Conservation (phyloP, 2,888 invertebrate genomes). For the Hydroisotoma schaefferi region DNA sequence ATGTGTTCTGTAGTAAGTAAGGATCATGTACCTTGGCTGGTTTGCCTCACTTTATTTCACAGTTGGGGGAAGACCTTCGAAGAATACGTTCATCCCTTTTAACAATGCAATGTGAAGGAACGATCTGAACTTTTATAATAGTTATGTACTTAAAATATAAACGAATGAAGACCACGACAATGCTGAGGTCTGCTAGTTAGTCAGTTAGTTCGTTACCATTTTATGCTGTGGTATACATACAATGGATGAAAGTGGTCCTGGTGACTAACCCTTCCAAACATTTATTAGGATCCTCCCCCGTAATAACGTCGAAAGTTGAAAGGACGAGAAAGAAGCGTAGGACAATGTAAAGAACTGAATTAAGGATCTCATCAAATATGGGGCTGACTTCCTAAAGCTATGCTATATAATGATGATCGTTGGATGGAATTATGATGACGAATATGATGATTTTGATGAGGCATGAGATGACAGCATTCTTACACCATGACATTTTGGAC, state of each 20-base stretch:
- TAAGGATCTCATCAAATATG: not conserved
- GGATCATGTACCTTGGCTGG: too few relatives aligned
- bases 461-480: too few relatives aligned
- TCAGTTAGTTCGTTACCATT: not conserved
- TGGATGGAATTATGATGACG: too few relatives aligned
- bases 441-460: too few relatives aligned
- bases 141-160: too few relatives aligned
- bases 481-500: too few relatives aligned
- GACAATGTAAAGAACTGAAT: constrained; percentile 6
- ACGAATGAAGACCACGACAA: too few relatives aligned
- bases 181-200: not conserved
- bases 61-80: constrained; percentile 5
- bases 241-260: not conserved
- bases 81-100: constrained; percentile 6
- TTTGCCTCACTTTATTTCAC: not conserved
- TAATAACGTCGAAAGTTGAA: not conserved
- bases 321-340: not conserved
- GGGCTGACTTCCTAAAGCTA: too few relatives aligned
- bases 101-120: not conserved
- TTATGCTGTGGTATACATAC: not conserved
- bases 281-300: not conserved
- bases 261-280: not conserved
- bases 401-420: too few relatives aligned
- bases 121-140: too few relatives aligned
- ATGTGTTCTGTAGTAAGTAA: too few relatives aligned